These are phyloP conservation scores for Toxotes chatareus DNA, from an alignment of 2,113 vertebrate genomes.

Conservation along the genomic window DNA sequence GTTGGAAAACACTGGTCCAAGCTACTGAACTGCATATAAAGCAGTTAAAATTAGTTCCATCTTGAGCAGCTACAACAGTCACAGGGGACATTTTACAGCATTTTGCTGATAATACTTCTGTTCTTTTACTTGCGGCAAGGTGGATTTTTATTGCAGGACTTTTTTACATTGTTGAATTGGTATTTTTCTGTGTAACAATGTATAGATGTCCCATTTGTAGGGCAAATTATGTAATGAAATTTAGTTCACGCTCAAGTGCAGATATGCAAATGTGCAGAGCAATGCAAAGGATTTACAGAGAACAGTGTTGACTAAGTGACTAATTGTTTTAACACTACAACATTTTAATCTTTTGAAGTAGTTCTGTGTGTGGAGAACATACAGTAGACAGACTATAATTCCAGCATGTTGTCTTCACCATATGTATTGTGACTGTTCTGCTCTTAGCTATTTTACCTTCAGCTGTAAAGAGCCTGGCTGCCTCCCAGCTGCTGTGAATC, in stretches of 20 bases:
- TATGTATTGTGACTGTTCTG: slow-evolving; percentile 24
- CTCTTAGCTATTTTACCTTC: slow-evolving; percentile 40
- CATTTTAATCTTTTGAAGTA: neutral
- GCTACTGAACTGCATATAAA: neutral
- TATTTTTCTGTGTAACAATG: no score
- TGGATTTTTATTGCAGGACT: neutral
- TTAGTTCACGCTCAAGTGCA: neutral
- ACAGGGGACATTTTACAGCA: neutral
- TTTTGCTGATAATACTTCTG: neutral
- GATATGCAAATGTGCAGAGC: neutral
- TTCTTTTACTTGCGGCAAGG: neutral
- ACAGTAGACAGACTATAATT: neutral
- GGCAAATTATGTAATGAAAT: neutral
- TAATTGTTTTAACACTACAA: neutral
- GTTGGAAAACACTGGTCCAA: neutral
- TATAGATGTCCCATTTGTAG: no score
- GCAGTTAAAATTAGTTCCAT: neutral
- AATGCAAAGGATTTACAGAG: slow-evolving; percentile 12
- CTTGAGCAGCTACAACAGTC: neutral
- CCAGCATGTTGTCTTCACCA: slow-evolving; percentile 1
- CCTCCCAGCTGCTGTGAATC: slow-evolving; percentile 68
- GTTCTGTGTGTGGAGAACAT: neutral
- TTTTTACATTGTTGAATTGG: no score
- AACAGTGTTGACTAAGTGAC: neutral
- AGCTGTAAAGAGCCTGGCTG: slow-evolving; percentile 52